Evolutionary conservation across 2,797 vertebrate genomes (phyloP).

Genomic region (Peromyscus eremicus): DNA sequence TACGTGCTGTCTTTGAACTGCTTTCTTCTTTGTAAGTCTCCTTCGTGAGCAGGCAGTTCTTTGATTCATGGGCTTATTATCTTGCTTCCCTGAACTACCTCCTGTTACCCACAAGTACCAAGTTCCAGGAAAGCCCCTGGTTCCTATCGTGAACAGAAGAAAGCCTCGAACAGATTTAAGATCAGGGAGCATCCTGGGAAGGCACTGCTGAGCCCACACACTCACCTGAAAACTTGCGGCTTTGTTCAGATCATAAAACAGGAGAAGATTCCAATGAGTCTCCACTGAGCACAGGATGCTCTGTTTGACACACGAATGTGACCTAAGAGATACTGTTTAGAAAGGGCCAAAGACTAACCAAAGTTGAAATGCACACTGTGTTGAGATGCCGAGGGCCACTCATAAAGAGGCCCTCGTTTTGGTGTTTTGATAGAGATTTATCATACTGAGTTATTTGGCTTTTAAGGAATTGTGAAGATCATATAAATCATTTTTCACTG

Average conservation of each 20-base stretch:
- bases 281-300: not conserved
- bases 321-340: not conserved
- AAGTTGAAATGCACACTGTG: not conserved
- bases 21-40: not conserved
- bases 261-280: not conserved
- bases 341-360: not conserved
- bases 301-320: not conserved
- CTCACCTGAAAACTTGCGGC: not conserved
- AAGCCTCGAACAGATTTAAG: not conserved
- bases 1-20: rapidly evolving
- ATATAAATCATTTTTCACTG: slow-evolving; percentile 11
- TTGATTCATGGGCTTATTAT: not conserved
- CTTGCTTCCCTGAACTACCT: not conserved
- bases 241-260: not conserved
- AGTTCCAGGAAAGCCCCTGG: not conserved
- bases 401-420: not conserved
- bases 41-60: not conserved
- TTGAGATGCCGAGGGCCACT: not conserved
- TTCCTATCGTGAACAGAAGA: not conserved
- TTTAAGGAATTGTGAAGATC: slow-evolving; percentile 1
- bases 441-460: slow-evolving; percentile 26
- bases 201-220: not conserved
- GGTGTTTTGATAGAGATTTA: slow-evolving; percentile 4
- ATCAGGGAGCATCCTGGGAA: not conserved
- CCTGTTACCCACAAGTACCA: not conserved